phyloP scores from a whole-genome alignment of 2,888 invertebrate species.

The Alviniconcha strummeri region DNA sequence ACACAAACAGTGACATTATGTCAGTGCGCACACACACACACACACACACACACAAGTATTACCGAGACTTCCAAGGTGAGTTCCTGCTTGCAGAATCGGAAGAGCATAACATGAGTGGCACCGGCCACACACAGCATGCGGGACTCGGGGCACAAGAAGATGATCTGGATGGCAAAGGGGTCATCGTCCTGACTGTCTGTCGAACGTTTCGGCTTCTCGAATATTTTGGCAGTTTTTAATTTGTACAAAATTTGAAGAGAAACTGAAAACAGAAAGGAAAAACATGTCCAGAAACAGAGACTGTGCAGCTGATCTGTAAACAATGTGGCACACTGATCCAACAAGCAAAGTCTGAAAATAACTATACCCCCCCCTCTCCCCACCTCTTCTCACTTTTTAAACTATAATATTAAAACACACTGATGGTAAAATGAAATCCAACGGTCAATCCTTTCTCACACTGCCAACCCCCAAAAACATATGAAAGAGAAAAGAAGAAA shows the following conservation, averaged over 20 bases:
- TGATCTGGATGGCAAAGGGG: conserved; percentile 91
- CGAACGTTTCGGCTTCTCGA: conserved; percentile 81
- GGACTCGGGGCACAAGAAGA: conserved; percentile 95
- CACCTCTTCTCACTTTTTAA: background rate
- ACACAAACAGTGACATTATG: background rate
- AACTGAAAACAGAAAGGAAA: conserved; percentile 75
- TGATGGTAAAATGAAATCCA: background rate
- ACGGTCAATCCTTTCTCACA: background rate
- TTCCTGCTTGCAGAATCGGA: conserved; percentile 96
- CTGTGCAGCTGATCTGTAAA: too few relatives aligned
- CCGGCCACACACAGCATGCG: conserved; percentile 91
- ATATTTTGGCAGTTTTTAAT: conserved; percentile 95
- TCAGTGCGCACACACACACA: background rate
- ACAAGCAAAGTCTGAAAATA: too few relatives aligned
- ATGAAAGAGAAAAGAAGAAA: background rate
- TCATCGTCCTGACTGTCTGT: conserved; percentile 80
- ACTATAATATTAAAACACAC: background rate
- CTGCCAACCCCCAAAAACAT: background rate
- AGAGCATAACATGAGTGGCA: conserved; percentile 94
- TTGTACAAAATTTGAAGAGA: conserved; percentile 97
- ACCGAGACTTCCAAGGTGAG: conserved; percentile 76
- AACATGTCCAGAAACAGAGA: too few relatives aligned
- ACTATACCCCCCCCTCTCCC: too few relatives aligned
- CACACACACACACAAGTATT: conserved; percentile 44
- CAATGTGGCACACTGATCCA: too few relatives aligned